phyloP scores from a whole-genome alignment of 2,797 vertebrate genomes.

The Erpetoichthys calabaricus region DNA sequence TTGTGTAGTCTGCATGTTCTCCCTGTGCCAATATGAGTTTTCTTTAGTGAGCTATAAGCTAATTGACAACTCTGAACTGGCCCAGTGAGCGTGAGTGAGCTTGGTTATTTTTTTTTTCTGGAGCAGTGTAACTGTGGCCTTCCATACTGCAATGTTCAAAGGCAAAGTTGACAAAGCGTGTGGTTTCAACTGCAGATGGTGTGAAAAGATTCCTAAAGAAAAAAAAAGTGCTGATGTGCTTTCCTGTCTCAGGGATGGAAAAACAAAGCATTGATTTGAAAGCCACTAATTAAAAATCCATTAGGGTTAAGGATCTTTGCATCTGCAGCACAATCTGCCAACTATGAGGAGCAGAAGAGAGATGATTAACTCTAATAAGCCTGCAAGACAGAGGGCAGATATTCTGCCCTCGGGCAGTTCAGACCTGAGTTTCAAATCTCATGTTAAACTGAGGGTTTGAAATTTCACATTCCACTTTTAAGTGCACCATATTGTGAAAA shows the following conservation, averaged over 20 bases:
- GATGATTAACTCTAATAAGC: neutral
- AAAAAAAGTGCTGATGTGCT: conserved; percentile 44
- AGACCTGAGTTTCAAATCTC: neutral
- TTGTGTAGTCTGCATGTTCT: too few species aligned
- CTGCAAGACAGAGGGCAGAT: neutral
- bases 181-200: conserved; percentile 7
- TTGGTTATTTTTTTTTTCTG: too few species aligned
- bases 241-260: conserved; percentile 39
- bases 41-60: too few species aligned
- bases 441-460: neutral
- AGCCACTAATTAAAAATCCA: conserved; percentile 66
- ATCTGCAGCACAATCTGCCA: conserved; percentile 27
- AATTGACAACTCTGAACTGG: too few species aligned
- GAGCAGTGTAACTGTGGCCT: too few species aligned
- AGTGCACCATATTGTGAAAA: too few species aligned
- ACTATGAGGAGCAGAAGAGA: neutral
- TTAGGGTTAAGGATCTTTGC: conserved; percentile 38
- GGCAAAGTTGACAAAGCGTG: neutral
- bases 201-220: conserved; percentile 6
- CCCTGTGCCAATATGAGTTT: too few species aligned
- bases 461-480: too few species aligned
- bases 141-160: too few species aligned
- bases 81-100: too few species aligned
- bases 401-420: neutral
- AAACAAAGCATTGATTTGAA: conserved; percentile 58